These are phyloP conservation scores for Echinometra lucunter DNA, from an alignment of 53 echinoderm and acorn worm genomes.

Conservation along the genomic window DNA sequence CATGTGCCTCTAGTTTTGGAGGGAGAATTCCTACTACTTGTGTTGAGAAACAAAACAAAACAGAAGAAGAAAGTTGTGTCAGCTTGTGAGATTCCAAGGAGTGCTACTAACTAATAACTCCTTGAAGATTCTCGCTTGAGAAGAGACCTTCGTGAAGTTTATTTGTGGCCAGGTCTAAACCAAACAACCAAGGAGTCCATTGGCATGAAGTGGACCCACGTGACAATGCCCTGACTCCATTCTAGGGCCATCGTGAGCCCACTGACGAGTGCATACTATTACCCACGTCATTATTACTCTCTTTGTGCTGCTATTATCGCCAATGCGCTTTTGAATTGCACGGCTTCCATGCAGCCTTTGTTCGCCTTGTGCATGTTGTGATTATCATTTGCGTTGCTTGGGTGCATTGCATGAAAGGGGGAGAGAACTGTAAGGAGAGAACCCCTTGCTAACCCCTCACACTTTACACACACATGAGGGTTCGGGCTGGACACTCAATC, in stretches of 20 bases:
- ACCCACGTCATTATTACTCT: conserved; percentile 68
- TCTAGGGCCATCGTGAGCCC: background rate
- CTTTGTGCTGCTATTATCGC: conserved; percentile 70
- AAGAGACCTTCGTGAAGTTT: conserved; percentile 43
- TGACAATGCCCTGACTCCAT: conserved; percentile 6
- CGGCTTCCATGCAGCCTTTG: conserved; percentile 58
- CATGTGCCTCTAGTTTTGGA: background rate
- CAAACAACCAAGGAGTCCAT: background rate
- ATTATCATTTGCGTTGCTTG: conserved; percentile 68
- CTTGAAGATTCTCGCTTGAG: background rate
- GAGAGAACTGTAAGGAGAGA: background rate
- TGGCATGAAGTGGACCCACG: background rate
- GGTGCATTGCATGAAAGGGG: conserved; percentile 40
- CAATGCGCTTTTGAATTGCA: conserved; percentile 65
- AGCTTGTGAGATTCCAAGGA: too few species aligned
- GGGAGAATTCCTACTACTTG: background rate
- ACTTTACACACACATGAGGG: conserved; percentile 17
- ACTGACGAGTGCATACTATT: conserved; percentile 13
- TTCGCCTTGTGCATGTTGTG: conserved; percentile 61
- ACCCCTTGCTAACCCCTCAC: conserved; percentile 9
- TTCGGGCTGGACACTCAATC: background rate
- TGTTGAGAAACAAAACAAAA: background rate
- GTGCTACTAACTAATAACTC: too few species aligned
- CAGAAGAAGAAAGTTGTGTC: too few species aligned
- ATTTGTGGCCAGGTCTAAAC: conserved; percentile 39